These are phyloP conservation scores for Alectura lathami DNA, from an alignment of 2,113 vertebrate species.

Conservation along the genomic window DNA sequence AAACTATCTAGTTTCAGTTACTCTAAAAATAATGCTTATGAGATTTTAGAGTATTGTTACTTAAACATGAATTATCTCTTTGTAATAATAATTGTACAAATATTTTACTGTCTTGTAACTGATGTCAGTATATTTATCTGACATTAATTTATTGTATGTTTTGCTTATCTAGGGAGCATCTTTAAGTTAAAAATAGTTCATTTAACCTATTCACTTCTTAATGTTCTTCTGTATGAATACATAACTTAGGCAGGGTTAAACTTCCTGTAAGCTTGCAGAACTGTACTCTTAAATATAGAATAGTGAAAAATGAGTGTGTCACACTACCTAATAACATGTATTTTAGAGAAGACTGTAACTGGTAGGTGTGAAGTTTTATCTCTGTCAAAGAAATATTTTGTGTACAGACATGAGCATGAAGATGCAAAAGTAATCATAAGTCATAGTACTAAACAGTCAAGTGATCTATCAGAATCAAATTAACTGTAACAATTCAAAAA, in stretches of 20 bases:
- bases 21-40: background rate
- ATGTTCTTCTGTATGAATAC: background rate
- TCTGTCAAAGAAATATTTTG: background rate
- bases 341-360: background rate
- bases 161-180: background rate
- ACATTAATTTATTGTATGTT: background rate
- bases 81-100: background rate
- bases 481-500: background rate
- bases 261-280: background rate
- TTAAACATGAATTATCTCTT: background rate
- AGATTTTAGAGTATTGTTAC: background rate
- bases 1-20: background rate
- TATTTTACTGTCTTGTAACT: background rate
- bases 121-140: background rate
- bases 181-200: background rate
- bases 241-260: background rate
- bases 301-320: background rate
- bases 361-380: background rate
- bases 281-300: background rate
- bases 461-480: background rate
- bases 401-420: background rate
- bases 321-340: background rate
- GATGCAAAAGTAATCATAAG: background rate
- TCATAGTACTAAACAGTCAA: background rate
- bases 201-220: background rate